Conservation (phyloP, 2,797 vertebrate genomes). For the Pipistrellus kuhlii region DNA sequence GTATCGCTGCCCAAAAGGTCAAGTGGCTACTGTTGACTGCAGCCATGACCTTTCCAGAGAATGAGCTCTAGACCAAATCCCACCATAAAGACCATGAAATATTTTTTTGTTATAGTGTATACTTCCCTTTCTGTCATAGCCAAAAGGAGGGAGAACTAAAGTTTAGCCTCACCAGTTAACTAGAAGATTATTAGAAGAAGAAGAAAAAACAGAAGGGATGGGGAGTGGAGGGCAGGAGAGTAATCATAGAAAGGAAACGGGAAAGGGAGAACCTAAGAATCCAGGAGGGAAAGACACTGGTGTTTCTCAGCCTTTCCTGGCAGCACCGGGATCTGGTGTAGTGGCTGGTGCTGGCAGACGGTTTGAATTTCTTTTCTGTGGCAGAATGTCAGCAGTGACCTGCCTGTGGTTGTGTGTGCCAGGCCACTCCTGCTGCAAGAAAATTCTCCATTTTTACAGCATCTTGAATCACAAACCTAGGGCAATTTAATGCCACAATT, state of each 20-base stretch:
- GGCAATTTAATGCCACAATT: background rate
- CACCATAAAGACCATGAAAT: background rate
- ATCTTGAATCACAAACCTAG: background rate
- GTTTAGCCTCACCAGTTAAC: background rate
- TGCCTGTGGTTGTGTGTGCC: background rate
- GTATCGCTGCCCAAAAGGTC: constrained; percentile 20
- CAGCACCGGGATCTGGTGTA: background rate
- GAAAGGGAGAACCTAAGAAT: background rate
- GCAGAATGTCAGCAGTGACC: background rate
- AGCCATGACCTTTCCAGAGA: background rate
- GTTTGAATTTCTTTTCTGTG: background rate
- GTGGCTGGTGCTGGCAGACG: background rate
- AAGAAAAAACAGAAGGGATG: background rate
- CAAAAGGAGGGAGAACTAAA: constrained; percentile 12
- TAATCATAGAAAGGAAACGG: no score
- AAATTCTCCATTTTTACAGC: background rate
- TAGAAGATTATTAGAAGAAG: background rate
- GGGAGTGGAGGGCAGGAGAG: background rate
- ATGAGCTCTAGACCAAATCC: background rate
- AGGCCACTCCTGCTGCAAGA: background rate
- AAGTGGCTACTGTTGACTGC: background rate
- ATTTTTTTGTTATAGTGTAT: background rate
- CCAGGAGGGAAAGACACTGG: background rate
- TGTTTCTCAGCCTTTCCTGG: background rate
- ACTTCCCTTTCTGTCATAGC: constrained; percentile 20